A percentile compares a stretch with the other conserved stretches of the same genome.
phyloP scores from a whole-genome alignment of 2,888 invertebrate genomes.

The Phengaris arion region DNA sequence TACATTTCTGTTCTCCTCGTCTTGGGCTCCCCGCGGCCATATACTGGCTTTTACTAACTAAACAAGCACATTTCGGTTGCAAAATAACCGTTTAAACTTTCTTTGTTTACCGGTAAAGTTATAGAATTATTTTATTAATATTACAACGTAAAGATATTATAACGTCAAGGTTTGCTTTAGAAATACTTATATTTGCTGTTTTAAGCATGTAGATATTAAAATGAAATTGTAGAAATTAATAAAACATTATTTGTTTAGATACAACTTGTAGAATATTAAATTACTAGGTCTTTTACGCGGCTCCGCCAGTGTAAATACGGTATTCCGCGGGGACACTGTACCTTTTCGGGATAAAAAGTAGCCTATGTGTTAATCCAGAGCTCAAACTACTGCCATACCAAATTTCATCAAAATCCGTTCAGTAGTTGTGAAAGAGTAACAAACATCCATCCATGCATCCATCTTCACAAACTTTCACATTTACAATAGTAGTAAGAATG shows the following conservation, averaged over 20 bases:
- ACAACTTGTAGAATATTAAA: constrained; percentile 1
- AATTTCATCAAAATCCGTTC: too few species aligned
- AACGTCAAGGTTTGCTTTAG: neutral
- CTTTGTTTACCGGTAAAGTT: neutral
- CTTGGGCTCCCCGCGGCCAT: neutral
- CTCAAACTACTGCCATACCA: too few species aligned
- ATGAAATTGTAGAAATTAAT: constrained; percentile 5
- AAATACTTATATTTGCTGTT: neutral
- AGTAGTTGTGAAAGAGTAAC: too few species aligned
- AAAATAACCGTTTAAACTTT: constrained; percentile 4
- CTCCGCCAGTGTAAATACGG: too few species aligned
- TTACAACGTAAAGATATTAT: neutral
- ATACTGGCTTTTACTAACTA: neutral
- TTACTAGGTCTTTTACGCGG: neutral
- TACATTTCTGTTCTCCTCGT: neutral
- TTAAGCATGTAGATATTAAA: neutral
- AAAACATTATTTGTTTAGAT: neutral
- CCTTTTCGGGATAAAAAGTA: too few species aligned
- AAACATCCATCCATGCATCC: too few species aligned
- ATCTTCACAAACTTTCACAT: too few species aligned
- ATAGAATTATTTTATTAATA: neutral
- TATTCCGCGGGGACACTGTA: too few species aligned
- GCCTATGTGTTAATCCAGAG: too few species aligned
- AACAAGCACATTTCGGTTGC: neutral
- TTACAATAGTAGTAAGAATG: too few species aligned